A percentile compares a stretch with the other conserved stretches of the same genome.
Evolutionary conservation across 2,113 vertebrate genomes (phyloP).

Genomic region (Corydoras maculifer): DNA sequence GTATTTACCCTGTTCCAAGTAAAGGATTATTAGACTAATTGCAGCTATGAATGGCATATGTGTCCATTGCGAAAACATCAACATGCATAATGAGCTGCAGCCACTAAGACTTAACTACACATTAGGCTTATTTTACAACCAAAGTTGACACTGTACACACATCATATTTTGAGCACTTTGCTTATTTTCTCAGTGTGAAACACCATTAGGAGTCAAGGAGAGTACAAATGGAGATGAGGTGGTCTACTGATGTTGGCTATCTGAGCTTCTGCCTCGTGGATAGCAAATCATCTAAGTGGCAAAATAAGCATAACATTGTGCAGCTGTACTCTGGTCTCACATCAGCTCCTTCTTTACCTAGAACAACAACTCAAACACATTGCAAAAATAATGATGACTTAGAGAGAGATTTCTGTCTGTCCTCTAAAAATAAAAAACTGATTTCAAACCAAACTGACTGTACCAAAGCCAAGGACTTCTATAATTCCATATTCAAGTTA

Average conservation of each 20-base stretch:
- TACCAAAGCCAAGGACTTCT: constrained; percentile 3
- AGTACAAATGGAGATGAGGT: constrained; percentile 30
- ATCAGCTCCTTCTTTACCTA: constrained; percentile 35
- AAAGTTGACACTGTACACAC: constrained; percentile 12
- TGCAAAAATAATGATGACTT: constrained; percentile 44
- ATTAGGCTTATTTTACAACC: constrained; percentile 27
- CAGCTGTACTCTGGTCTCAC: constrained; percentile 40
- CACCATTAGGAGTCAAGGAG: constrained; percentile 46
- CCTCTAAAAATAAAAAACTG: constrained; percentile 2
- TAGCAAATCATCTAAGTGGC: constrained; percentile 45
- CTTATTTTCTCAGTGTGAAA: constrained; percentile 44
- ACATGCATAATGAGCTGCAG: constrained; percentile 19
- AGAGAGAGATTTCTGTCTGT: constrained; percentile 28
- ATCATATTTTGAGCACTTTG: constrained; percentile 18
- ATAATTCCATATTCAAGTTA: constrained; percentile 6
- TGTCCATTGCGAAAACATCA: constrained; percentile 39
- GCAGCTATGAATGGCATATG: constrained; percentile 51
- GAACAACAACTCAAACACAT: constrained; percentile 34
- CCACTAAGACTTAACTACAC: constrained; percentile 18
- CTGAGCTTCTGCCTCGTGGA: constrained; percentile 43
- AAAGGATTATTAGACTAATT: constrained; percentile 56
- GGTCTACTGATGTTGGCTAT: constrained; percentile 45
- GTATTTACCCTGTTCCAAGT: constrained; percentile 53
- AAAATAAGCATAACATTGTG: constrained; percentile 46
- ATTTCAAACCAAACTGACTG: constrained; percentile 17